These are phyloP conservation scores for Linurgus olivaceus DNA, from an alignment of 2,797 vertebrate species.

Conservation along the genomic window DNA sequence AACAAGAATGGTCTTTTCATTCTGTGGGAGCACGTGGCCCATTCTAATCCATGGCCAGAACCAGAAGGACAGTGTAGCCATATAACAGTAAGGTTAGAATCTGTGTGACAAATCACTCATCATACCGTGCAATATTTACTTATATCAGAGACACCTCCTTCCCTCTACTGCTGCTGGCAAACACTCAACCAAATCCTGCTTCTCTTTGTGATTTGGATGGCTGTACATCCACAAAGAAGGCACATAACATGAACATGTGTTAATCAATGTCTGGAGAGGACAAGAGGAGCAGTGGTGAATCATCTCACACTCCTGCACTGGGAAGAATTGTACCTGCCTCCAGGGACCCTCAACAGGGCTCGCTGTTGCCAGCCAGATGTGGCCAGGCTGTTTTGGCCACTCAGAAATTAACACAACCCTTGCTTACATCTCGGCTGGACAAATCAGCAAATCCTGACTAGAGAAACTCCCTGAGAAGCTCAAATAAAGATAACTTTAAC, in stretches of 20 bases:
- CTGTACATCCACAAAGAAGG: neutral
- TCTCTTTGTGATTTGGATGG: neutral
- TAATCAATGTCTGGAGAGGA: neutral
- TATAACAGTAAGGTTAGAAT: neutral
- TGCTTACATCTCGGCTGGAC: neutral
- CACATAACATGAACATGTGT: fast-evolving
- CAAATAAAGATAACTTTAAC: neutral
- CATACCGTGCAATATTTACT: neutral
- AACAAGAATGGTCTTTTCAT: neutral
- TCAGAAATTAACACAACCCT: neutral
- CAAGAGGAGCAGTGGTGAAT: neutral
- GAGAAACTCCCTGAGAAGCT: neutral
- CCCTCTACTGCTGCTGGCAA: neutral
- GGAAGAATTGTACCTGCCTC: neutral
- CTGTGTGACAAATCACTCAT: neutral
- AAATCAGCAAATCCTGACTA: neutral
- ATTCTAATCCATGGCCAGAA: neutral
- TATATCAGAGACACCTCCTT: neutral
- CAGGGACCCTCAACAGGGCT: neutral
- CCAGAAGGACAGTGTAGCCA: neutral
- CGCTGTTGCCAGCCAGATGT: neutral
- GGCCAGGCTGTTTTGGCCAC: neutral
- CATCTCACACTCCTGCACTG: neutral
- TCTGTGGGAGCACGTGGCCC: neutral
- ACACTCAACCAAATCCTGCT: neutral